Evolutionary conservation across 2,888 invertebrate genomes (phyloP).

Genomic region (Chalcosyrphus nemorum): DNA sequence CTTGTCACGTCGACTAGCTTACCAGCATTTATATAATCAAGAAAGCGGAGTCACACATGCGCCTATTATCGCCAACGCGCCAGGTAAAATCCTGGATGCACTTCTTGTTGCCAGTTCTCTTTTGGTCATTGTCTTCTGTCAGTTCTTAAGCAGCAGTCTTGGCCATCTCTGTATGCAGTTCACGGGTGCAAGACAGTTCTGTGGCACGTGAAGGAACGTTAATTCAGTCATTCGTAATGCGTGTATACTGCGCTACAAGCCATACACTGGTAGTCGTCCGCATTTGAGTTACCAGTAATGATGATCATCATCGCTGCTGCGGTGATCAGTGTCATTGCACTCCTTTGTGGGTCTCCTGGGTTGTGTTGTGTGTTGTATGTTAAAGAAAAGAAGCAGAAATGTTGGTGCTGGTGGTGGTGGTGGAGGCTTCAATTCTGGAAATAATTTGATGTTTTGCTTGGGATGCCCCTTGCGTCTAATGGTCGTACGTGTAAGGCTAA

Average conservation of each 20-base stretch:
- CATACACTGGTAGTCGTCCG: constrained; percentile 72
- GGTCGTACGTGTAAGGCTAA: constrained; percentile 71
- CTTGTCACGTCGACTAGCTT: constrained; percentile 67
- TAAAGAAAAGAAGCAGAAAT: constrained; percentile 30
- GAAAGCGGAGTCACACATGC: constrained; percentile 62
- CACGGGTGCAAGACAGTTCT: constrained; percentile 74
- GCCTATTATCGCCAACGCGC: constrained; percentile 43
- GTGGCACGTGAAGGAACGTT: constrained; percentile 73
- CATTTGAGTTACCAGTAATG: constrained; percentile 73
- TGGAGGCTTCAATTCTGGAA: constrained; percentile 72
- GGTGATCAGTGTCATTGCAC: constrained; percentile 73
- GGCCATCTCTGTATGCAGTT: constrained; percentile 72
- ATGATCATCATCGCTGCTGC: constrained; percentile 66
- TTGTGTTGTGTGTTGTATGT: constrained; percentile 10
- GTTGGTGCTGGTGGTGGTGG: constrained; percentile 22
- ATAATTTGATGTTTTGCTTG: constrained; percentile 73
- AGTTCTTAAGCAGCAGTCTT: constrained; percentile 67
- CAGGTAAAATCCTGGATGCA: constrained; percentile 69
- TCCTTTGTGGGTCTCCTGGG: constrained; percentile 72
- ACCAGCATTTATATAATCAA: constrained; percentile 68
- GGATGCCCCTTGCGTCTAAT: constrained; percentile 71
- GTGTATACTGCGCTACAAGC: constrained; percentile 65
- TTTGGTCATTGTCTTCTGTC: constrained; percentile 72
- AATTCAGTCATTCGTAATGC: constrained; percentile 73
- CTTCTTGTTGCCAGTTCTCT: constrained; percentile 63